Percentiles rank a stretch among this genome's conserved stretches.
Conservation (phyloP, 2,888 invertebrate genomes). For the Lepidochitona cinerea region DNA sequence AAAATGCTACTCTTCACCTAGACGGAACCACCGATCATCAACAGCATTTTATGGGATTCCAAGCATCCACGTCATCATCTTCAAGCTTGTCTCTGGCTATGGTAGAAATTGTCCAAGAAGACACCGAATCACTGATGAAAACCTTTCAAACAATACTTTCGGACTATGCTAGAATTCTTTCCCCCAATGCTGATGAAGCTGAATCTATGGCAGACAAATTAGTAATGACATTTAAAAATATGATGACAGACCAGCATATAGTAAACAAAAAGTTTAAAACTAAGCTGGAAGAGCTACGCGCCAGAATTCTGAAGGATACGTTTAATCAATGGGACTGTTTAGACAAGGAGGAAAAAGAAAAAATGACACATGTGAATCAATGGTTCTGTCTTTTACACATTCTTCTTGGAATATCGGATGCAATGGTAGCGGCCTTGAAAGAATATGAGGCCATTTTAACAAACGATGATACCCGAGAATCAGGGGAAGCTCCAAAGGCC, state of each 20-base stretch:
- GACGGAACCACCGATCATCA: background rate
- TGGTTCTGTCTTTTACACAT: background rate
- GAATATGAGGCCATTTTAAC: background rate
- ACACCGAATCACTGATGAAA: background rate
- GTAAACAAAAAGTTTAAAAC: background rate
- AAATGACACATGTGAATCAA: background rate
- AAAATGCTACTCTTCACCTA: background rate
- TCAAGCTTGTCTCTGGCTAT: background rate
- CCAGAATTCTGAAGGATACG: background rate
- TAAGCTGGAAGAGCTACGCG: background rate
- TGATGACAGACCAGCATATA: slow-evolving; percentile 2
- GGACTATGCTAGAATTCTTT: background rate
- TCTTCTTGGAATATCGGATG: background rate
- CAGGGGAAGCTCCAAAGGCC: background rate
- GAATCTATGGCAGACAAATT: background rate
- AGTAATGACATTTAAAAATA: background rate
- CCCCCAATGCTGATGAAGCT: background rate
- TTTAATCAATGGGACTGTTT: background rate
- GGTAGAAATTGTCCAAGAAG: background rate
- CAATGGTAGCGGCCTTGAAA: background rate
- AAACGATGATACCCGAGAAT: background rate
- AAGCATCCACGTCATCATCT: background rate
- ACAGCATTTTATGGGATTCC: background rate
- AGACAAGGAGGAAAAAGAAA: background rate
- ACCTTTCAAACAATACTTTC: background rate